These are phyloP conservation scores for Festucalex cinctus DNA, from an alignment of 2,113 vertebrate species.

Conservation along the genomic window DNA sequence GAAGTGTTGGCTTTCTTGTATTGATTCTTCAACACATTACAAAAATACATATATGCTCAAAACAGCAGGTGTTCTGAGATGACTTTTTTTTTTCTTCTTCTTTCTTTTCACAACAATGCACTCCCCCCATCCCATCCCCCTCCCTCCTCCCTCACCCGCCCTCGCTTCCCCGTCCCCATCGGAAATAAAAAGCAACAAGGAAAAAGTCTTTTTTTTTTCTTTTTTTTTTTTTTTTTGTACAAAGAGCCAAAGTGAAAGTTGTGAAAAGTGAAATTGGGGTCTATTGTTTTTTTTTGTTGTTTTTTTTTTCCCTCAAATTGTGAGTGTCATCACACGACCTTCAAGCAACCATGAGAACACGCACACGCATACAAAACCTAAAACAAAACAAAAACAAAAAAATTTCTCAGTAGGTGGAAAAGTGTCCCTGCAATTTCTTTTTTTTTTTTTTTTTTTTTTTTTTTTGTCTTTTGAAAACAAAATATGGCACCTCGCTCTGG, in stretches of 20 bases:
- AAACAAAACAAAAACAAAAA: slow-evolving; percentile 3
- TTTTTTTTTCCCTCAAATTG: slow-evolving; percentile 57
- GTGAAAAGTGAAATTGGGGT: slow-evolving; percentile 60
- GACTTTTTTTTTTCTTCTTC: slow-evolving; percentile 51
- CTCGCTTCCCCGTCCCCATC: neutral
- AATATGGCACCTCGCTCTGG: slow-evolving; percentile 84
- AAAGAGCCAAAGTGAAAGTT: slow-evolving; percentile 68
- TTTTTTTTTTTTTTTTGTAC: slow-evolving; percentile 54
- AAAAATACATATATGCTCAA: slow-evolving; percentile 77
- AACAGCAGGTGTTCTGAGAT: slow-evolving; percentile 71
- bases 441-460: slow-evolving; percentile 78
- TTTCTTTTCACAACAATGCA: slow-evolving; percentile 63
- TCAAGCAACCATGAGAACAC: slow-evolving; percentile 57
- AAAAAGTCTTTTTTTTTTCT: slow-evolving; percentile 36
- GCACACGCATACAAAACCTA: neutral
- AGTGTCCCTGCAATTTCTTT: slow-evolving; percentile 37
- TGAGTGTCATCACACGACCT: slow-evolving; percentile 64
- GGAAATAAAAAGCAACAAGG: slow-evolving; percentile 50
- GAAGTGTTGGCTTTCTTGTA: slow-evolving; percentile 75
- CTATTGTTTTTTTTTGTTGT: neutral
- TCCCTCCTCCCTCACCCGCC: neutral
- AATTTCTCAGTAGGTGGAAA: slow-evolving; percentile 46
- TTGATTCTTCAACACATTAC: slow-evolving; percentile 77
- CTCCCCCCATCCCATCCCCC: slow-evolving; percentile 12
- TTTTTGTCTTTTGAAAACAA: slow-evolving; percentile 85